Evolutionary conservation across 2,797 vertebrate species (phyloP).

Genomic region (Notamacropus eugenii): DNA sequence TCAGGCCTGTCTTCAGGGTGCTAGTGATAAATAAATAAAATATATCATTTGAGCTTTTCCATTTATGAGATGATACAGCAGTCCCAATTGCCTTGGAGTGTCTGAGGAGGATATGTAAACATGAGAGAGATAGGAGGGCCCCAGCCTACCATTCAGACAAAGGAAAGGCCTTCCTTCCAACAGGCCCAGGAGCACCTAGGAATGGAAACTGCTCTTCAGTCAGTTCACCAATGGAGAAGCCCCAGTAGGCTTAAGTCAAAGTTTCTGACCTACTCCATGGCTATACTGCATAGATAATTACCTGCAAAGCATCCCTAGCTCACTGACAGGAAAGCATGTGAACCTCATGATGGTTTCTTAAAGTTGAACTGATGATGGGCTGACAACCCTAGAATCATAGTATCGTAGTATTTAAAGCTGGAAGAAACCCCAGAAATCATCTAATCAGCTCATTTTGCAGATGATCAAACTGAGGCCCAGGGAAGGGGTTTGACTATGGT

Average conservation of each 20-base stretch:
- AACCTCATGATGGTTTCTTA: background rate
- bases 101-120: slow-evolving; percentile 34
- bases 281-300: background rate
- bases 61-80: slow-evolving; percentile 40
- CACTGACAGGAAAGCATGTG: background rate
- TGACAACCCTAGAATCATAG: background rate
- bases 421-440: background rate
- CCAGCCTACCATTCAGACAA: slow-evolving; percentile 23
- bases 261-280: background rate
- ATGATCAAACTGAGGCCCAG: background rate
- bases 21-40: slow-evolving; percentile 46
- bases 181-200: background rate
- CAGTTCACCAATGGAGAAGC: background rate
- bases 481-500: background rate
- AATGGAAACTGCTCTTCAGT: background rate
- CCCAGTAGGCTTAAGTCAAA: background rate
- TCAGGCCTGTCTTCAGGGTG: background rate
- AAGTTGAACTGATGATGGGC: background rate
- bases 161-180: background rate
- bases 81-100: background rate
- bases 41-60: slow-evolving; percentile 7
- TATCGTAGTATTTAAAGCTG: background rate
- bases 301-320: background rate
- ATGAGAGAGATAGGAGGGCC: background rate
- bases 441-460: background rate